phyloP scores from a whole-genome alignment of 2,888 invertebrate genomes.

The Cryptophagus acutangulus region DNA sequence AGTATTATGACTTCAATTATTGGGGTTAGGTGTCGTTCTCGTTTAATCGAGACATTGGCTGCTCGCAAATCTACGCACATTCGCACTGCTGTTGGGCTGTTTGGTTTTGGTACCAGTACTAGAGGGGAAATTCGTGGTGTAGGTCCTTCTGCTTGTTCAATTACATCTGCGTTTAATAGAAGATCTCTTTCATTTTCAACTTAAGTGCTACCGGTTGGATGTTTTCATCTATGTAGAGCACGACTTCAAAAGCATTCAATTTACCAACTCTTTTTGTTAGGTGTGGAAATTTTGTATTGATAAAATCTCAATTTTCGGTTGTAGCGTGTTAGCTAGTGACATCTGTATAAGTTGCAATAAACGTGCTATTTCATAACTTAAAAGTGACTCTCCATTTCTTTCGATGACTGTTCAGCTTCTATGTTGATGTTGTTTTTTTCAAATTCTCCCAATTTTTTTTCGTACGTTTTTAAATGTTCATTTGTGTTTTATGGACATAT shows the following conservation, averaged over 20 bases:
- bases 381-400: constrained; percentile 7
- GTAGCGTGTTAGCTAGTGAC: neutral
- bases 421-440: constrained; percentile 2
- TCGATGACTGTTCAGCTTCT: constrained; percentile 10
- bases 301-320: neutral
- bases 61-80: neutral
- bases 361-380: constrained; percentile 8
- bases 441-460: constrained; percentile 2
- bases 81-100: neutral
- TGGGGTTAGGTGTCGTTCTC: neutral
- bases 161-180: neutral
- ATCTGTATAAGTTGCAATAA: neutral
- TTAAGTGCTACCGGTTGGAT: constrained; percentile 16
- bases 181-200: neutral
- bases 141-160: neutral
- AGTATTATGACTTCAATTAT: neutral
- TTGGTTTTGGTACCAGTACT: neutral
- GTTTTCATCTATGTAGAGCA: constrained; percentile 19
- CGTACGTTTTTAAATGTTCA: no score
- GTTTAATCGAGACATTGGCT: neutral
- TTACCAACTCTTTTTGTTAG: constrained; percentile 25
- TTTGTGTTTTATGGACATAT: no score
- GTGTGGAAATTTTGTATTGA: constrained; percentile 4
- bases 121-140: neutral
- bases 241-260: constrained; percentile 16